Evolutionary conservation across 2,888 invertebrate species (phyloP).

Genomic region (Trissolcus japonicus): DNA sequence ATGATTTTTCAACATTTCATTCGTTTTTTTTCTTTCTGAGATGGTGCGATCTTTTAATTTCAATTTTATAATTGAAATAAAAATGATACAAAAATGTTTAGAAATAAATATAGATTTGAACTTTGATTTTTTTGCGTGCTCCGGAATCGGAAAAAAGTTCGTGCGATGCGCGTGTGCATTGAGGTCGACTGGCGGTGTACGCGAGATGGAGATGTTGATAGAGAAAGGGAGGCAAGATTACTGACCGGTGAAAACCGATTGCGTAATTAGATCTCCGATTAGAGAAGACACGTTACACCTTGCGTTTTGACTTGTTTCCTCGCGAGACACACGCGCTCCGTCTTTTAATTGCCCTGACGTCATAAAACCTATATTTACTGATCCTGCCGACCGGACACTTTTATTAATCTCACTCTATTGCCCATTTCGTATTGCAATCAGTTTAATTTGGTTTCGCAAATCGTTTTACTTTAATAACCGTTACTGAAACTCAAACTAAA

Average conservation of each 20-base stretch:
- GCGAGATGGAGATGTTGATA: slow-evolving; percentile 28
- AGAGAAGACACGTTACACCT: slow-evolving; percentile 56
- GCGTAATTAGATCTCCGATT: slow-evolving; percentile 60
- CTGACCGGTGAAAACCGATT: slow-evolving; percentile 60
- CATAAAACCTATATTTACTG: slow-evolving; percentile 19
- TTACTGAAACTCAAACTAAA: too few species aligned
- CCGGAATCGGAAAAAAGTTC: slow-evolving; percentile 13
- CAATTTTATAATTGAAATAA: not conserved
- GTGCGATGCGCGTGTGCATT: slow-evolving; percentile 33
- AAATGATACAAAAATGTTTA: not conserved
- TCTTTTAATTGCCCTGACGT: slow-evolving; percentile 34
- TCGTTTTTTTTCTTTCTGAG: not conserved
- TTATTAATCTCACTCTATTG: slow-evolving; percentile 5
- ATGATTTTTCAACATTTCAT: not conserved
- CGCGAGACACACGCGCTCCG: slow-evolving; percentile 27
- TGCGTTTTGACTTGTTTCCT: slow-evolving; percentile 44
- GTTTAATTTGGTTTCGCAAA: not conserved
- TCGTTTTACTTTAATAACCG: too few species aligned
- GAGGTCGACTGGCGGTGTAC: slow-evolving; percentile 41
- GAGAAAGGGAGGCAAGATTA: slow-evolving; percentile 56
- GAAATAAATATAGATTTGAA: not conserved
- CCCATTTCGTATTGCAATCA: not conserved
- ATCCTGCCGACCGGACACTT: slow-evolving; percentile 17
- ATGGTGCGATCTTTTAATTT: not conserved
- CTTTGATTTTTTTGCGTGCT: slow-evolving; percentile 12